phyloP scores from a whole-genome alignment of 2,113 vertebrate species.

The Setophaga petechia region DNA sequence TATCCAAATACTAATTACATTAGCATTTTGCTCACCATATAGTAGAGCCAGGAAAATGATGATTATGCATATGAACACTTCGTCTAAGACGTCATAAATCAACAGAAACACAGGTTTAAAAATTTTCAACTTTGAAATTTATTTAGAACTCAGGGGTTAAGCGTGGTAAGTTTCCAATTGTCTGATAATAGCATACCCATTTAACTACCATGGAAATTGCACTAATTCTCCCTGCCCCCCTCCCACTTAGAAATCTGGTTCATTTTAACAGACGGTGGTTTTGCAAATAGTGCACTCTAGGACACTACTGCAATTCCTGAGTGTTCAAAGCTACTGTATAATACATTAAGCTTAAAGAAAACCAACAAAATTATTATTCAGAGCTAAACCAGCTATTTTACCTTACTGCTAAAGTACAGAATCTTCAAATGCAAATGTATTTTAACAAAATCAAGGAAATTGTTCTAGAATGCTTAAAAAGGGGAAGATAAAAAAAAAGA shows the following conservation, averaged over 20 bases:
- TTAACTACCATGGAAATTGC: conserved; percentile 28
- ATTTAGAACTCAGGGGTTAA: conserved; percentile 55
- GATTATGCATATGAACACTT: neutral
- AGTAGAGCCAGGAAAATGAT: neutral
- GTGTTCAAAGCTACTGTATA: conserved; percentile 49
- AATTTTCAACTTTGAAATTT: conserved; percentile 63
- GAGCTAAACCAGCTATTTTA: conserved; percentile 2
- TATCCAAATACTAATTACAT: neutral
- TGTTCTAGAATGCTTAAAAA: neutral
- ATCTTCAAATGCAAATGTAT: neutral
- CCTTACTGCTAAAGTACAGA: neutral
- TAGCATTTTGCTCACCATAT: neutral
- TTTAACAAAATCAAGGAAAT: neutral
- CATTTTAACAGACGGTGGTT: conserved; percentile 33
- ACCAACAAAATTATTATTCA: neutral
- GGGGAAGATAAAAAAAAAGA: neutral
- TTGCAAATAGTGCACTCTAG: conserved; percentile 16
- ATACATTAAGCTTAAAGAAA: conserved; percentile 25
- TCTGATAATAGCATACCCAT: conserved; percentile 40
- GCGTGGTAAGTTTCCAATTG: conserved; percentile 42
- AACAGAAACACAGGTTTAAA: conserved; percentile 60
- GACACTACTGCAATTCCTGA: conserved; percentile 53
- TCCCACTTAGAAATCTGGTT: conserved; percentile 27
- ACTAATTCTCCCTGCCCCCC: conserved; percentile 15
- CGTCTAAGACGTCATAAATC: conserved; percentile 16